phyloP scores from a whole-genome alignment of 2,888 invertebrate genomes.

The Nowickia ferox region DNA sequence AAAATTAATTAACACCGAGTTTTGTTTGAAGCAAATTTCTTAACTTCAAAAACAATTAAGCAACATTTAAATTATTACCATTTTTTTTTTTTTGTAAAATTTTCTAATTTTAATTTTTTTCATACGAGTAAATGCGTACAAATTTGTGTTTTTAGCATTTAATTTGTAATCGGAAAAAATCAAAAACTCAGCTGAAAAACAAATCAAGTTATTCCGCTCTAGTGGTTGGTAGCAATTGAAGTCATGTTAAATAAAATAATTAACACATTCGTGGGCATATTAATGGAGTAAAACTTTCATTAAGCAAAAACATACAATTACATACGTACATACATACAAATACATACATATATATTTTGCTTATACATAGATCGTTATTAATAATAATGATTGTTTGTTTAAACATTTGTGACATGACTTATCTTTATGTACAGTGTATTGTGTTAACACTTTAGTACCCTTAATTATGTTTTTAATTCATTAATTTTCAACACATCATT shows the following conservation, averaged over 20 bases:
- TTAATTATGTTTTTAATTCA: too few relatives aligned
- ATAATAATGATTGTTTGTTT: constrained; percentile 27
- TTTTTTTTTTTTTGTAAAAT: not conserved
- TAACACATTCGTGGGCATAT: constrained; percentile 41
- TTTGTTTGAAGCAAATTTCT: constrained; percentile 27
- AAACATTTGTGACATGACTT: constrained; percentile 28
- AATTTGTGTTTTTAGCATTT: constrained; percentile 2
- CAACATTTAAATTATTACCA: constrained; percentile 19
- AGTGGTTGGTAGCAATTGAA: constrained; percentile 35
- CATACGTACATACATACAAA: too few relatives aligned
- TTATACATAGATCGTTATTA: constrained; percentile 38
- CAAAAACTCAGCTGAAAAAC: constrained; percentile 6
- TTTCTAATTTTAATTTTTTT: not conserved
- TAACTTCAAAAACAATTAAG: constrained; percentile 36
- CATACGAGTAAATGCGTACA: not conserved
- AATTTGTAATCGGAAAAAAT: not conserved
- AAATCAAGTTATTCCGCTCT: constrained; percentile 45
- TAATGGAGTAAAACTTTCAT: constrained; percentile 27
- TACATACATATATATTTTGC: not conserved
- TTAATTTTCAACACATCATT: too few relatives aligned
- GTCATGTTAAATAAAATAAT: constrained; percentile 39
- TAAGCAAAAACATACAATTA: constrained; percentile 4
- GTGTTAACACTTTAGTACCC: not conserved
- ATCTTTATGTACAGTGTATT: not conserved
- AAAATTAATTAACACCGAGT: constrained; percentile 43